Conservation (phyloP, 2,113 vertebrate species). For the Austrofundulus limnaeus region DNA sequence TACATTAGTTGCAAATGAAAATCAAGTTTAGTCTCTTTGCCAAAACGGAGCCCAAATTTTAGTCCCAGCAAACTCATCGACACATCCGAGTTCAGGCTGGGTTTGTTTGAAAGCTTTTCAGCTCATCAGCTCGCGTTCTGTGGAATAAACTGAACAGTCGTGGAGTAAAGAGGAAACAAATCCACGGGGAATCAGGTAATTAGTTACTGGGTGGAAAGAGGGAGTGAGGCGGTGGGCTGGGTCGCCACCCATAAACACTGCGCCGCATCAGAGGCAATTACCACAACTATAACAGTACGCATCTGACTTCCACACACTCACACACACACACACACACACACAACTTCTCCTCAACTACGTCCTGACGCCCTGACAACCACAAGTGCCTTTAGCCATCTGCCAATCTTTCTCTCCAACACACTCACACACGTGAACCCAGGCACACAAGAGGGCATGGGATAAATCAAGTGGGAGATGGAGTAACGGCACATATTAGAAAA, state of each 20-base stretch:
- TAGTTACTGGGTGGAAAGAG: conserved; percentile 64
- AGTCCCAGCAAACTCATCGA: conserved; percentile 11
- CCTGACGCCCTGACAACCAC: conserved; percentile 65
- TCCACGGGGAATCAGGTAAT: conserved; percentile 74
- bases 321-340: conserved; percentile 56
- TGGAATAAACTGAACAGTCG: conserved; percentile 67
- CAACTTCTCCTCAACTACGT: conserved; percentile 56
- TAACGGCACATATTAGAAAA: conserved; percentile 29
- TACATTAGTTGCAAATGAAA: neutral
- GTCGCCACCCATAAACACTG: conserved; percentile 65
- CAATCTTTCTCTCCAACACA: conserved; percentile 38
- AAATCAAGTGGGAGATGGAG: conserved; percentile 38
- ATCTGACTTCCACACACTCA: conserved; percentile 32
- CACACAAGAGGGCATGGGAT: conserved; percentile 30
- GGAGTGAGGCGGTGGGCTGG: conserved; percentile 42
- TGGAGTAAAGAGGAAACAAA: conserved; percentile 70
- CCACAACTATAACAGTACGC: conserved; percentile 69
- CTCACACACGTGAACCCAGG: conserved; percentile 8
- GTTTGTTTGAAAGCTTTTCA: conserved; percentile 45
- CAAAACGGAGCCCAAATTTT: neutral
- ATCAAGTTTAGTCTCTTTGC: conserved; percentile 1
- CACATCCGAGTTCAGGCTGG: conserved; percentile 39
- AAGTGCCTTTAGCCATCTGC: conserved; percentile 65
- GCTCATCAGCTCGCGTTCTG: conserved; percentile 66
- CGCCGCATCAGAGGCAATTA: conserved; percentile 70